phyloP scores from a whole-genome alignment of 1,140 invertebrate genomes.

The Brachionus rubens region DNA sequence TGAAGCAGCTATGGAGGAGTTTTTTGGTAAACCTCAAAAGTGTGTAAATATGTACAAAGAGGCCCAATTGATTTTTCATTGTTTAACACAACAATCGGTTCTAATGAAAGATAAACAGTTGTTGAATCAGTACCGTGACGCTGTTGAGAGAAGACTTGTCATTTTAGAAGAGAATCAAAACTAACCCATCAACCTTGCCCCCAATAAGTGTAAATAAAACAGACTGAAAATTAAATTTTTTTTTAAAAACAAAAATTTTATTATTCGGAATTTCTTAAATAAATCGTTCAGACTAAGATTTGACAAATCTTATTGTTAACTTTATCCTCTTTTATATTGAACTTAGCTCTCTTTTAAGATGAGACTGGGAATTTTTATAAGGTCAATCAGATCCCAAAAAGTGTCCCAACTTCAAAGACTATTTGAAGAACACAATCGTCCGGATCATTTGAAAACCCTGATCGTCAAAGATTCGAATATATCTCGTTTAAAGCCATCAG shows the following conservation, averaged over 20 bases:
- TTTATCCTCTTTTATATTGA: no score
- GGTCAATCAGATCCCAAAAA: no score
- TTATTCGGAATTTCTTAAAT: no score
- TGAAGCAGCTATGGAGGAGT: slow-evolving; percentile 38
- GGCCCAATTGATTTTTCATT: slow-evolving; percentile 46
- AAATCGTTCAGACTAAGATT: no score
- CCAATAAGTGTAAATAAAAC: no score
- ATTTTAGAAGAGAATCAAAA: slow-evolving; percentile 36
- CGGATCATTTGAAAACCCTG: background rate
- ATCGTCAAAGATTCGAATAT: background rate
- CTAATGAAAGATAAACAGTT: slow-evolving; percentile 1
- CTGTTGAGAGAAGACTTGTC: slow-evolving; percentile 27
- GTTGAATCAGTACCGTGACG: slow-evolving; percentile 42
- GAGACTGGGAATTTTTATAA: no score
- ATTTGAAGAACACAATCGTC: background rate
- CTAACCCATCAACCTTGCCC: no score
- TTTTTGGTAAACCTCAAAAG: slow-evolving; percentile 41
- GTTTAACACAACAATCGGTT: slow-evolving; percentile 38
- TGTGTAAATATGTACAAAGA: slow-evolving; percentile 40
- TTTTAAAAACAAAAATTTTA: no score
- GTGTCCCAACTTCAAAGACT: background rate
- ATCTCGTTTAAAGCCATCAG: background rate
- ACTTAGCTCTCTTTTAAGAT: no score
- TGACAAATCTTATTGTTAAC: no score
- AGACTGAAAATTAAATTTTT: background rate